Evolutionary conservation across 2,888 invertebrate genomes (phyloP), one percentile per base, ranked within the genome.

Genomic region (Phlogophora meticulosa): DNA sequence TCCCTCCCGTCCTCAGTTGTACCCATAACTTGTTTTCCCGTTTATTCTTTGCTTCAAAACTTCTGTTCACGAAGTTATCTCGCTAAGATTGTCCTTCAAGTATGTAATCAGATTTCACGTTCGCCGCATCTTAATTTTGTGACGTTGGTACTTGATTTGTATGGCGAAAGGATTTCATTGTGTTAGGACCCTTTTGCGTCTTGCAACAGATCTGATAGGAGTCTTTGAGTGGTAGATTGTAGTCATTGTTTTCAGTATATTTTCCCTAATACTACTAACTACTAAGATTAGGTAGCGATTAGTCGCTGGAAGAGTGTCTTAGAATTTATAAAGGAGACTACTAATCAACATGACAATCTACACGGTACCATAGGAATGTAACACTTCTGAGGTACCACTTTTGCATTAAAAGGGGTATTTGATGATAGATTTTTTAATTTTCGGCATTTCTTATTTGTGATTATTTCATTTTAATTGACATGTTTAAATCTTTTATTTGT

Each of bases 61-160:
- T 76, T 75, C 76, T 82, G 82, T 56, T 67, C 32, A 17, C 48
- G 80, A 85, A 81, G 80, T 84, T 81, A 80, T 83, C 83, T 80
- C 13, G 56, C 43, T 62, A 45, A 64, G 59, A 84, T 83, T 80
- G 76, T 72, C 68, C 76, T 61, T 78, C 79, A 78, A 61, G 63
- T 67, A 56, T 45, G 45, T 79, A 76, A 85, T 85, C 85, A 70
- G 79, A 82, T 83, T 72, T 61, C 56, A 67, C 78, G 78, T 77
- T 72, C 45, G 17, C 51, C 36, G 63, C 71, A 57, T 70, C 76
- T 80, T 77, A 80, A 79, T 82, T 84, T 55, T 71, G 60, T 43
- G 58, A 69, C 46, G 67, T 60, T 57, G 53, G 55, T 63, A 36
- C 17, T 57, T 73, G 38, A 55, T 58, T 72, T 65, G 57, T 64